phyloP scores from a whole-genome alignment of 2,797 vertebrate genomes.

The Tarsius wallacei region DNA sequence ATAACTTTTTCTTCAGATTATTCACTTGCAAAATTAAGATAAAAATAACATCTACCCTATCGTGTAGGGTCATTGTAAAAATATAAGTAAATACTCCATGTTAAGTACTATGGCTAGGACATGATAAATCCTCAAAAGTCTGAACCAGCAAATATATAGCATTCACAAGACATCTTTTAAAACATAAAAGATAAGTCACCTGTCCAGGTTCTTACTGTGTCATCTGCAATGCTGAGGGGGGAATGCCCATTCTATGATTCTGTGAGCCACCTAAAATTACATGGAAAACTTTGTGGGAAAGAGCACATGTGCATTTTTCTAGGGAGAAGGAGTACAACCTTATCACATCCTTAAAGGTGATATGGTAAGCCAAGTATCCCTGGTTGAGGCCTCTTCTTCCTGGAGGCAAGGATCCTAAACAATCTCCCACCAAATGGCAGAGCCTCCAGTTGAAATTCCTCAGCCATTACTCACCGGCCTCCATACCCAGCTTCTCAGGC shows the following conservation, averaged over 20 bases:
- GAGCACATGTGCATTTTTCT: background rate
- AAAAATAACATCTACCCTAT: background rate
- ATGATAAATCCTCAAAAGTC: background rate
- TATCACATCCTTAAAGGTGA: background rate
- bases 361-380: background rate
- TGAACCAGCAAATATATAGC: slow-evolving; percentile 5
- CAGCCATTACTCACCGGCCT: fast-evolving
- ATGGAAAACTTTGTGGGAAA: background rate
- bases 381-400: background rate
- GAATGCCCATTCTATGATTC: background rate
- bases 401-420: background rate
- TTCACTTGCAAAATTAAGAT: slow-evolving; percentile 9
- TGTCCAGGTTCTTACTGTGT: background rate
- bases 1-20: slow-evolving; percentile 40
- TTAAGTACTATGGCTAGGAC: background rate
- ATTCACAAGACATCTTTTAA: slow-evolving; percentile 26
- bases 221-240: background rate
- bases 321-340: background rate
- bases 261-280: background rate
- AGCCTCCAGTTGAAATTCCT: background rate
- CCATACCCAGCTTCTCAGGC: fast-evolving
- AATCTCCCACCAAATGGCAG: background rate
- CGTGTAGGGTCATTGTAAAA: background rate
- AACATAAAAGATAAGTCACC: background rate
- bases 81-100: background rate